Base-by-base conservation (phyloP, 2,888 invertebrate species). In the Andricus quercusramuli region DNA sequence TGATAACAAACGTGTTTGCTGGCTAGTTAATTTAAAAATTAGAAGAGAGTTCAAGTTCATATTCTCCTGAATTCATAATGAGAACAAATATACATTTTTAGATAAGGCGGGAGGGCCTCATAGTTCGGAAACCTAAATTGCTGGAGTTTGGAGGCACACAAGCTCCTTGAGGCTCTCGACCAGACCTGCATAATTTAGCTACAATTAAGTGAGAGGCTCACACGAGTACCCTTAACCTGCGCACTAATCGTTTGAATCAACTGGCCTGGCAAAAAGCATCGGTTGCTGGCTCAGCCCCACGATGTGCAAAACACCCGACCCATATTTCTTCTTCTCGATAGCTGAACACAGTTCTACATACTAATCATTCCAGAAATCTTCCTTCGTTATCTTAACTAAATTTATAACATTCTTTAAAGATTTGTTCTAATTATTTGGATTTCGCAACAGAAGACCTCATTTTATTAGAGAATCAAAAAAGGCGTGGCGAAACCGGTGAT, bases 111-210 rank as follows among this genome's bases (percentile, higher is more conserved):
- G 1, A 15, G 20, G 56, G 32, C 20, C 37, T 51, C 13, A 74
- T 29, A 56, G 74, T 56, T 74, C 11, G 32, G 51, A 37, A 74
- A 74, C 9, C 56, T 56, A 74, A 74, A 59, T 74, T 74, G 74
- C 56, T 74, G n/a, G n/a, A 59, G 56, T 74, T 74, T 74, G 56
- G 56, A 74, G 56, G 51, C 56, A 59, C 74, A 74, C 56, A 32
- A 59, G 74, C 56, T 59, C 74, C 56, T 59, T 65, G 51, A 25
- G 76, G 20, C 80, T 83, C 81, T 84, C 78, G 80, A 82, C 77
- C 82, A 82, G 86, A 83, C 85, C 83, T 83, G 87, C 88, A 90
- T 89, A 89, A 87, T 87, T 86, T 86, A 83, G 85, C 83, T 82
- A 83, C 78, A 85, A 86, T 87, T 87, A 87, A 85, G 85, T 82